phyloP scores from a whole-genome alignment of 2,113 vertebrate genomes.

The Morone saxatilis region DNA sequence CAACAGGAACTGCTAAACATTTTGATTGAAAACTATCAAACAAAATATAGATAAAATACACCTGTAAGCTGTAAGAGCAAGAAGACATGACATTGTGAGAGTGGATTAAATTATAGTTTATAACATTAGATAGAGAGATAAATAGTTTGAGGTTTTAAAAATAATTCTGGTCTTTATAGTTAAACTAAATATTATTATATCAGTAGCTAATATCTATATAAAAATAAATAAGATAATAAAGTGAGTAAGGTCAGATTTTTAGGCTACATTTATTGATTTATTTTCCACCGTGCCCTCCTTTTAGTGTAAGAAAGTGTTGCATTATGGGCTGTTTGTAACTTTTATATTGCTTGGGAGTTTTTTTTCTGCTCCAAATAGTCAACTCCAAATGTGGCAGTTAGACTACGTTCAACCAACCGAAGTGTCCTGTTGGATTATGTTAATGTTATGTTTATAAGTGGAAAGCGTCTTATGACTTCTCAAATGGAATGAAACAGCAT shows the following conservation, averaged over 20 bases:
- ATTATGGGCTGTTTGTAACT: not conserved
- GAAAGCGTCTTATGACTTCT: not conserved
- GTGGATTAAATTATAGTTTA: too few relatives aligned
- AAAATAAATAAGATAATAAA: not conserved
- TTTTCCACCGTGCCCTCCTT: not conserved
- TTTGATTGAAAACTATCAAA: too few relatives aligned
- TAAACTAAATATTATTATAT: not conserved
- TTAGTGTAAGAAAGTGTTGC: not conserved
- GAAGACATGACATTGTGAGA: too few relatives aligned
- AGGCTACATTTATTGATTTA: not conserved
- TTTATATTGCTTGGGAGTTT: too few relatives aligned
- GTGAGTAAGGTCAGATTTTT: not conserved
- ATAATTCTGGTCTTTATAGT: not conserved
- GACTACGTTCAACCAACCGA: not conserved
- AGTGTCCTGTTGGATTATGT: not conserved
- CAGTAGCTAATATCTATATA: too few relatives aligned
- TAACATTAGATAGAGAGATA: not conserved
- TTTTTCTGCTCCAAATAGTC: too few relatives aligned
- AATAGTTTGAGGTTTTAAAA: too few relatives aligned
- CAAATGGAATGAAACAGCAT: too few relatives aligned
- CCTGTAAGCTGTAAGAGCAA: not conserved
- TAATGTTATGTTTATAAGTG: not conserved
- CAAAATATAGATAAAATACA: not conserved
- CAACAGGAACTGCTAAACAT: too few relatives aligned
- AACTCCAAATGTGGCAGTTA: not conserved